phyloP scores from a whole-genome alignment of 2,888 invertebrate genomes.

The Hirtodrosophila cameraria region DNA sequence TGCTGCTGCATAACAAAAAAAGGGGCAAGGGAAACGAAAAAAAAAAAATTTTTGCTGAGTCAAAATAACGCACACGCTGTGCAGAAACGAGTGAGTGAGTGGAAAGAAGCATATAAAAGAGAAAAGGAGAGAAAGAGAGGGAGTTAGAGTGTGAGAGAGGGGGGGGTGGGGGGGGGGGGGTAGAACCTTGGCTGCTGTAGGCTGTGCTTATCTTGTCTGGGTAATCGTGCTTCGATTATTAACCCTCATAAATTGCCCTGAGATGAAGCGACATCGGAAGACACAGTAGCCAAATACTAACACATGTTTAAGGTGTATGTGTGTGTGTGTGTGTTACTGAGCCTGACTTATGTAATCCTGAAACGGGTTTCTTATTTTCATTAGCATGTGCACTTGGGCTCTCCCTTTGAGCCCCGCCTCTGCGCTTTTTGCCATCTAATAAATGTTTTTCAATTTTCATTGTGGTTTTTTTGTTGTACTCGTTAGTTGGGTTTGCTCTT shows the following conservation, averaged over 20 bases:
- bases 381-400: slow-evolving; percentile 52
- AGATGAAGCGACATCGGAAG: slow-evolving; percentile 6
- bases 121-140: neutral
- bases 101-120: neutral
- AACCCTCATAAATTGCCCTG: slow-evolving; percentile 65
- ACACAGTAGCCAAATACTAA: slow-evolving; percentile 15
- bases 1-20: slow-evolving; percentile 1
- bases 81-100: neutral
- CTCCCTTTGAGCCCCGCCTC: neutral
- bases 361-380: slow-evolving; percentile 51
- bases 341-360: slow-evolving; percentile 56
- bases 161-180: slow-evolving; percentile 45
- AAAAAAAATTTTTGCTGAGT: slow-evolving; percentile 59
- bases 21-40: slow-evolving; percentile 4
- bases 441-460: slow-evolving; percentile 76
- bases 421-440: slow-evolving; percentile 48
- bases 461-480: slow-evolving; percentile 47
- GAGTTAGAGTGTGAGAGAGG: slow-evolving; percentile 20
- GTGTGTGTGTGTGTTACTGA: slow-evolving; percentile 7
- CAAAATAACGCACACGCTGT: slow-evolving; percentile 55
- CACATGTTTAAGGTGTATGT: neutral
- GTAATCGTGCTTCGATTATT: slow-evolving; percentile 76
- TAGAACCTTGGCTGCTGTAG: slow-evolving; percentile 9
- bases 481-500: slow-evolving; percentile 23
- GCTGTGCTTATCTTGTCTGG: slow-evolving; percentile 59